Base-by-base conservation (phyloP, 2,888 invertebrate species). In the Nemapogon koenigi region DNA sequence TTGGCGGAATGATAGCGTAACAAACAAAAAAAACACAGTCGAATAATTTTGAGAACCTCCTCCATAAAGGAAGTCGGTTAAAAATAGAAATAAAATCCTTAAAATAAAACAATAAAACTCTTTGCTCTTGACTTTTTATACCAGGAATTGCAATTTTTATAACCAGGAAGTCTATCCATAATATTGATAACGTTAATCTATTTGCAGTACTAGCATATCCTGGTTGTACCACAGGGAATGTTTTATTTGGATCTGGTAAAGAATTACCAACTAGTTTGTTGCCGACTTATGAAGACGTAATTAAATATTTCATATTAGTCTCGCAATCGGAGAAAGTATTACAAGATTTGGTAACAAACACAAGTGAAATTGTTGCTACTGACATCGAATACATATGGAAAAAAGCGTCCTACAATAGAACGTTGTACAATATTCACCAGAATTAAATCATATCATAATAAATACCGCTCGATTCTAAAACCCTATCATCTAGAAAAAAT, bases 381-480 rank as follows among this genome's bases (percentile, higher is more conserved):
- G 38, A 32, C 15, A 16, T 33, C 8, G 26, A 27, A 32, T 10
- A 33, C 4, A 33, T 33, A 3, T 33, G 33, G 25, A 33, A 29
- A 13, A 6, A 11, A 13, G 8, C 28, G 4, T 28, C 6, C 4
- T 4, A 28, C 11, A 4, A 11, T 28, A 11, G 28, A 28, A 7
- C 13, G 11, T 28, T 4, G 28, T 7, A 13, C 28, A 28, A 28
- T 28, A 4, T 7, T 28, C 4, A 28, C n/a, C 7, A 4, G 8
- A 28, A n/a, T 28, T 7, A 28, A 28, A 11, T 7, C 4, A 4
- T 28, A 28, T 28, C 28, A 28, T 13, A 11, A 28, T 4, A 28
- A 28, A 28, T 28, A 28, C 11, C 8, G 28, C 7, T 6, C 28
- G 8, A 28, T 28, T 13, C 28, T 28, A 4, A 28, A 28, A 13